Evolutionary conservation across 1,140 invertebrate genomes (phyloP).

Genomic region (Phymastichus coffea): DNA sequence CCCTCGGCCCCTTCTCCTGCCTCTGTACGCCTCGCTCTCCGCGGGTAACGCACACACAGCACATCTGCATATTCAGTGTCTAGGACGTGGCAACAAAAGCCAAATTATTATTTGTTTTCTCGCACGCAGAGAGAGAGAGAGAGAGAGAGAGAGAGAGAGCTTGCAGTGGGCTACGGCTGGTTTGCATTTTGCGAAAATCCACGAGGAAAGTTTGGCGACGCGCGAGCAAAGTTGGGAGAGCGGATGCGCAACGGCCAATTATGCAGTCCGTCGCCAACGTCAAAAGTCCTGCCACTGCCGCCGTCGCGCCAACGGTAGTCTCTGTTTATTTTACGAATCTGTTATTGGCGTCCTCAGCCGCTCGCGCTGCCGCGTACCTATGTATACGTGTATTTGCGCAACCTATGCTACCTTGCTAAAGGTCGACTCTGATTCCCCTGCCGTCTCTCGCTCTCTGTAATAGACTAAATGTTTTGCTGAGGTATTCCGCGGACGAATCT

Average conservation of each 20-base stretch:
- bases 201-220: constrained; percentile 11
- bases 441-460: too few relatives aligned
- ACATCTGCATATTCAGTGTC: too few relatives aligned
- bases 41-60: too few relatives aligned
- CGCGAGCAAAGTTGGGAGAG: constrained; percentile 18
- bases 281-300: constrained; percentile 27
- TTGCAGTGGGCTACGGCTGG: not conserved
- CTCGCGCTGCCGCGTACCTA: too few relatives aligned
- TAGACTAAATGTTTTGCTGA: too few relatives aligned
- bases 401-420: too few relatives aligned
- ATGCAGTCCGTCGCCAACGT: constrained; percentile 35
- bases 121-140: too few relatives aligned
- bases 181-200: constrained; percentile 15
- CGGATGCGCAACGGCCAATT: constrained; percentile 37
- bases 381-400: not conserved
- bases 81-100: not conserved
- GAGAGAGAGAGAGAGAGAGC: too few relatives aligned
- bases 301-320: not conserved
- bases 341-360: constrained; percentile 35
- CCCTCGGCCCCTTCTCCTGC: too few relatives aligned
- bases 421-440: too few relatives aligned
- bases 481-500: too few relatives aligned
- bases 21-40: too few relatives aligned
- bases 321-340: constrained; percentile 48
- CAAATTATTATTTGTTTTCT: constrained; percentile 19